These are phyloP conservation scores for Lithodes maja DNA, from an alignment of 2,888 invertebrate genomes.

Conservation along the genomic window DNA sequence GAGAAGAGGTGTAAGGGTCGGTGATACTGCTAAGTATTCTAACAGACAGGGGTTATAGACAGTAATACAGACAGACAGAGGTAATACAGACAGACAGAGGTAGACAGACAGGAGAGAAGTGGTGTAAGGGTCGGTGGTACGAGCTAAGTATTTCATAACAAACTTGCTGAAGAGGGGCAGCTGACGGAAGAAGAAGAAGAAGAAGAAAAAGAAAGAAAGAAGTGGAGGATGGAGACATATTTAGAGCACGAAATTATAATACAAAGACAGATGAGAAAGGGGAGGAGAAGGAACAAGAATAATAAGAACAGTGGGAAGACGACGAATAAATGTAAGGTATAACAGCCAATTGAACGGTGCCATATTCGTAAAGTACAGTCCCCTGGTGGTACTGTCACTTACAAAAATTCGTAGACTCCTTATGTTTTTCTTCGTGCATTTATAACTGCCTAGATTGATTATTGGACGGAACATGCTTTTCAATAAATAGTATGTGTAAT, in stretches of 20 bases:
- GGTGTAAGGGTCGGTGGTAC: conserved; percentile 15
- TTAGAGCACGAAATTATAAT: conserved; percentile 9
- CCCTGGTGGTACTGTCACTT: too few species aligned
- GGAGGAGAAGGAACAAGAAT: conserved; percentile 14
- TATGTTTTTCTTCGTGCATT: too few species aligned
- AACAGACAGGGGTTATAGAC: background rate
- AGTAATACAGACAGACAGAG: background rate
- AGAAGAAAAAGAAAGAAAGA: background rate
- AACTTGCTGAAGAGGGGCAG: conserved; percentile 55
- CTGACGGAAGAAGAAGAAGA: conserved; percentile 39
- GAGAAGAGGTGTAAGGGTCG: background rate
- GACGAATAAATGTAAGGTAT: background rate
- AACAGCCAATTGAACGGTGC: too few species aligned
- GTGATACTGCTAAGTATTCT: background rate
- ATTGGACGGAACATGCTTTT: too few species aligned
- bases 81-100: background rate
- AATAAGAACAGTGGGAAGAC: background rate
- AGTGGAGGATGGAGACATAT: background rate
- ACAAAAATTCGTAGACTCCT: too few species aligned
- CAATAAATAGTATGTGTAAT: too few species aligned
- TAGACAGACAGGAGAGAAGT: background rate
- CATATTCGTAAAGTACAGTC: too few species aligned
- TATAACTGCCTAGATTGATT: too few species aligned
- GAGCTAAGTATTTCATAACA: conserved; percentile 58
- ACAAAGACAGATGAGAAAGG: background rate